A percentile compares a stretch with the other conserved stretches of the same genome.
These are phyloP conservation scores for Cryptophagus acutangulus DNA, from an alignment of 2,888 invertebrate genomes.

Conservation along the genomic window DNA sequence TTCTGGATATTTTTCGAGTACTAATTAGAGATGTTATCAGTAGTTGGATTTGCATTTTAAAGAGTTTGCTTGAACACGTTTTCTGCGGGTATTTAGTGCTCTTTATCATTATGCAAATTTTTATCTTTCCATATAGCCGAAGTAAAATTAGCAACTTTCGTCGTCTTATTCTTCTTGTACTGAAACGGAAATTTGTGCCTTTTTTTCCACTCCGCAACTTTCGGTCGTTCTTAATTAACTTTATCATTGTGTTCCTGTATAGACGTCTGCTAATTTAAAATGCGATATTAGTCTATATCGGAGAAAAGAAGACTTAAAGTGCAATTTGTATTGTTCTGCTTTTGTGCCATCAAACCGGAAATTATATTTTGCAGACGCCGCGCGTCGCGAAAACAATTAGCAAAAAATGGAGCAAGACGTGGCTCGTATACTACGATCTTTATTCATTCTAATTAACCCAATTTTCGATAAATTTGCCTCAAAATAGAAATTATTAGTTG, in stretches of 20 bases:
- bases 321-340: slow-evolving; percentile 15
- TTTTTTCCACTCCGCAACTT: slow-evolving; percentile 9
- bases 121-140: slow-evolving; percentile 27
- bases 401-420: no score
- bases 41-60: slow-evolving; percentile 26
- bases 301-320: slow-evolving; percentile 18
- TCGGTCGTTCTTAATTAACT: slow-evolving; percentile 25
- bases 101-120: slow-evolving; percentile 30
- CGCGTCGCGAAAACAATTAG: not conserved
- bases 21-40: slow-evolving; percentile 29
- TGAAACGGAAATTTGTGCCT: no score
- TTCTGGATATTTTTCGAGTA: slow-evolving; percentile 8
- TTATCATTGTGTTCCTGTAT: slow-evolving; percentile 27
- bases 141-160: slow-evolving; percentile 27
- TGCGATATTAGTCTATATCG: slow-evolving; percentile 23
- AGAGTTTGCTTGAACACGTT: slow-evolving; percentile 25
- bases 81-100: slow-evolving; percentile 25
- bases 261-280: slow-evolving; percentile 25
- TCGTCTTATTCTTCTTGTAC: slow-evolving; percentile 12
- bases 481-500: no score
- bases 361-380: slow-evolving; percentile 17
- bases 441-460: no score
- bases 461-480: no score
- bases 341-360: slow-evolving; percentile 11
- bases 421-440: no score